Base-by-base conservation (phyloP, 2,797 vertebrate genomes). In the Notoglanidium macrostoma region DNA sequence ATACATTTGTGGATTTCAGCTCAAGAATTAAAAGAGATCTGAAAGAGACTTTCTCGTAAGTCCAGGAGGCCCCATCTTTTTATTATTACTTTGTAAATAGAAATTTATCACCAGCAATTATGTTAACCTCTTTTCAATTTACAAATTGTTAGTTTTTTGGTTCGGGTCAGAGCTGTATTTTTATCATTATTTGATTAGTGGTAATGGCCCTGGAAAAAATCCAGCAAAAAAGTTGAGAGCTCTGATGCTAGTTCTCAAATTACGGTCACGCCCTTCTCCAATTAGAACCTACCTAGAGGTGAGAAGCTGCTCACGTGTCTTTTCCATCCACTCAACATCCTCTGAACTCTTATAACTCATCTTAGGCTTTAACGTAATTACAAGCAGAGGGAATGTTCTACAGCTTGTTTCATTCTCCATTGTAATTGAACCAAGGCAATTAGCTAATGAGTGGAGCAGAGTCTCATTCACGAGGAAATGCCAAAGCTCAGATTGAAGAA, bases 171-270 rank as follows among this genome's bases (percentile, higher is more conserved):
- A 32, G 51, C 51, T 57, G 7, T 74, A 14, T 59, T n/a, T 29
- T 29, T 85, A 32, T 51, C n/a, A 76, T 85, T 76, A 65, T 63
- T 85, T 35, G 44, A 85, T 65, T 63, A 61, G n/a, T 35, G 32
- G 7, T 59, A 59, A 73, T 40, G n/a, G 6, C n/a, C 57, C 40
- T 65, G 57, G 72, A 76, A 49, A 35, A 77, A 32, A 49, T 61
- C 70, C 55, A 73, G 26, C 10, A 76, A 63, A 46, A 46, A 74
- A 61, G 9, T 44, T 44, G 23, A 59, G 55, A 46, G 55, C 2
- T 17, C 84, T 49, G 57, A 46, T 14, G 49, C 82, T 70, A 23
- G 63, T 35, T 63, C 44, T 85, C 46, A 54, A 32, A 68, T 3
- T 63, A 49, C 55, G 49, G 29, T 44, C 44, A 76, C 11, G 57